Evolutionary conservation across 2,888 invertebrate species (phyloP).

Genomic region (Bugula neritina): DNA sequence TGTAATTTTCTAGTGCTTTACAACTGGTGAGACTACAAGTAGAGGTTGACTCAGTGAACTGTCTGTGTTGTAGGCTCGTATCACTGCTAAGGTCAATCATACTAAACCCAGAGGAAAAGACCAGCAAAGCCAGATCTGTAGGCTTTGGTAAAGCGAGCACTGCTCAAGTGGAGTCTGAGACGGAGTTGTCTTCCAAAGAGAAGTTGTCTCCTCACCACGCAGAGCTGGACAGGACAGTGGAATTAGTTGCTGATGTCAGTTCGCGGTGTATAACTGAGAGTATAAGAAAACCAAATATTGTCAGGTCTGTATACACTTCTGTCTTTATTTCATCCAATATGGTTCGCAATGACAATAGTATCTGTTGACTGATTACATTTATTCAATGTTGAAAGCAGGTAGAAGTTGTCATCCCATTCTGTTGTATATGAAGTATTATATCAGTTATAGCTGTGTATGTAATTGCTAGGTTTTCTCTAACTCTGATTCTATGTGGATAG

Average conservation of each 20-base stretch:
- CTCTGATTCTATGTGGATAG: too few species aligned
- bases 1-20: too few species aligned
- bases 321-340: too few species aligned
- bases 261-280: background rate
- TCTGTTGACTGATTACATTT: too few species aligned
- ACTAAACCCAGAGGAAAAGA: background rate
- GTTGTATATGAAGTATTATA: too few species aligned
- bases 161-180: background rate
- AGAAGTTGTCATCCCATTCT: too few species aligned
- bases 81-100: background rate
- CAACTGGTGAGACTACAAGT: too few species aligned
- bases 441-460: too few species aligned
- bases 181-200: background rate
- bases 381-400: too few species aligned
- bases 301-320: background rate
- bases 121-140: background rate
- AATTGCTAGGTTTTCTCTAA: too few species aligned
- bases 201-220: background rate
- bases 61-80: background rate
- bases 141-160: background rate
- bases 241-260: background rate
- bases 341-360: too few species aligned
- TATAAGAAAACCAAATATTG: background rate
- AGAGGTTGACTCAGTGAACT: too few species aligned
- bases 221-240: background rate